phyloP scores from a whole-genome alignment of 2,888 invertebrate genomes.

The Hemithea aestivaria region DNA sequence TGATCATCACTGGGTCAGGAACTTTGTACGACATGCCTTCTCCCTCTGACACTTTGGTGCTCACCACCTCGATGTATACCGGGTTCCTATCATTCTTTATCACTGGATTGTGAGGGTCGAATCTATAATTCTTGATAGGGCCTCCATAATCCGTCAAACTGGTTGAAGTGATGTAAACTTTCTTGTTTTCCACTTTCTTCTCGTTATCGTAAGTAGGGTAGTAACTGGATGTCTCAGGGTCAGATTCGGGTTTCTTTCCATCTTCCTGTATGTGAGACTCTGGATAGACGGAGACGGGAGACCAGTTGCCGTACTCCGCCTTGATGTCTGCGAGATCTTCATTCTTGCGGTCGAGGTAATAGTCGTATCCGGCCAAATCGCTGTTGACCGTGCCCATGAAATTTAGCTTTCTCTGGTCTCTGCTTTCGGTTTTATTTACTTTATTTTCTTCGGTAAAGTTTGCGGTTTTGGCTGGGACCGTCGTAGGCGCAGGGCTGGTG shows the following conservation, averaged over 20 bases:
- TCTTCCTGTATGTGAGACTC: conserved; percentile 70
- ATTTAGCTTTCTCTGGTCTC: conserved; percentile 69
- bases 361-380: conserved; percentile 70
- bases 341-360: conserved; percentile 66
- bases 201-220: conserved; percentile 72
- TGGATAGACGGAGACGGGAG: conserved; percentile 72
- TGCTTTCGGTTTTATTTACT: conserved; percentile 64
- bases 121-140: conserved; percentile 67
- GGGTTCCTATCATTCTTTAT: conserved; percentile 78
- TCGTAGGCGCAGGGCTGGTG: conserved; percentile 53
- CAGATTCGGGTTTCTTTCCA: conserved; percentile 58
- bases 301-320: conserved; percentile 76
- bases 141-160: conserved; percentile 64
- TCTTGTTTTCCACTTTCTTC: conserved; percentile 63
- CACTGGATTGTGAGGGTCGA: conserved; percentile 71
- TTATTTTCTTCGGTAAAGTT: conserved; percentile 51
- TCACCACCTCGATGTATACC: conserved; percentile 72
- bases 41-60: conserved; percentile 68
- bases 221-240: conserved; percentile 64
- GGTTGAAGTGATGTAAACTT: conserved; percentile 70
- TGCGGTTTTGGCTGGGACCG: conserved; percentile 43
- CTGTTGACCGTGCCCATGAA: conserved; percentile 59
- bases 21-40: conserved; percentile 74
- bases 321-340: conserved; percentile 68
- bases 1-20: conserved; percentile 84